Evolutionary conservation across 2,113 vertebrate genomes (phyloP).

Genomic region (Hippoglossus stenolepis): DNA sequence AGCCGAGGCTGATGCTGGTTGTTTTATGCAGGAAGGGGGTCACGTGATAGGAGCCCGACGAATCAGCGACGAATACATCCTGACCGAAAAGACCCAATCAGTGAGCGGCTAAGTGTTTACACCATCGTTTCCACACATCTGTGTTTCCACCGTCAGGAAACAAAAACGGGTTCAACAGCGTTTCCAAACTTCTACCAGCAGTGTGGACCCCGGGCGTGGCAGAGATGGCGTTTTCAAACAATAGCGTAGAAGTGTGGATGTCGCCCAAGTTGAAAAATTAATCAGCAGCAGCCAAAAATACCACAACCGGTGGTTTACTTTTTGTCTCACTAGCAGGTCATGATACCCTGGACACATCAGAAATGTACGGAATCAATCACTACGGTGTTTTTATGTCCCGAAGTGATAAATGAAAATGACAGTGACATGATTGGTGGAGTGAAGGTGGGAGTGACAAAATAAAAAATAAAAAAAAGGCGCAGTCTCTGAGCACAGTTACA

Average conservation of each 20-base stretch:
- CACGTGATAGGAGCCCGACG: too few species aligned
- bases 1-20: too few species aligned
- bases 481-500: conserved; percentile 81
- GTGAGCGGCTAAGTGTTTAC: too few species aligned
- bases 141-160: not conserved
- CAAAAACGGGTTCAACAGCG: too few species aligned
- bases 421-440: conserved; percentile 19
- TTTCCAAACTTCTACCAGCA: too few species aligned
- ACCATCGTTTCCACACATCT: not conserved
- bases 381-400: conserved; percentile 7
- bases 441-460: conserved; percentile 26
- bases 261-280: not conserved
- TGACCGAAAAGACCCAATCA: not conserved
- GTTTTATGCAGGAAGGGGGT: too few species aligned
- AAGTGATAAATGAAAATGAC: conserved; percentile 37
- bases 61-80: too few species aligned
- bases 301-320: not conserved
- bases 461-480: not conserved
- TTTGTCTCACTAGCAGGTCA: not conserved
- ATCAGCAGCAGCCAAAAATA: not conserved
- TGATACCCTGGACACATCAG: conserved; percentile 5
- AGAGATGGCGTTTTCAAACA: not conserved
- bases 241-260: not conserved
- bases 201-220: too few species aligned
- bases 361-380: conserved; percentile 1